Percentiles rank a stretch among this genome's conserved stretches.
phyloP scores from a whole-genome alignment of 2,797 vertebrate genomes.

The Intellagama lesueurii region DNA sequence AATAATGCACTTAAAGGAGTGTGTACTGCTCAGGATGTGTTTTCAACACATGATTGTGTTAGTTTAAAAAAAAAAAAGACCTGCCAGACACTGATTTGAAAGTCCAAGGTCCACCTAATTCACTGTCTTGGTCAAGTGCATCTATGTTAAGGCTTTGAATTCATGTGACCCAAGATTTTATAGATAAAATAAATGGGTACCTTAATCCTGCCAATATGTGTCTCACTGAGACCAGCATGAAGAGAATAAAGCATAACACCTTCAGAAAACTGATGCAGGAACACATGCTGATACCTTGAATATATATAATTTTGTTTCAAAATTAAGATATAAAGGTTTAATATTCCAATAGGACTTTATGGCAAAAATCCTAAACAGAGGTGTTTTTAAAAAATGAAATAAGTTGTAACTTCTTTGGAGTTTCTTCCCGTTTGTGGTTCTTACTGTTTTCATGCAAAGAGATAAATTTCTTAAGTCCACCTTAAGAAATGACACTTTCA shows the following conservation, averaged over 20 bases:
- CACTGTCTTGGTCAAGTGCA: conserved; percentile 72
- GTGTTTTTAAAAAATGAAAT: conserved; percentile 68
- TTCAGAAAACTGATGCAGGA: conserved; percentile 74
- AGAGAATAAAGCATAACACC: conserved; percentile 79
- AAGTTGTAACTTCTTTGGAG: conserved; percentile 79
- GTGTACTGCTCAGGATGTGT: conserved; percentile 75
- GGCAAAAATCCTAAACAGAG: conserved; percentile 73
- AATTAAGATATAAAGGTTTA: conserved; percentile 67
- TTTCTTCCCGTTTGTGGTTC: conserved; percentile 65
- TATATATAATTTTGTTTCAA: conserved; percentile 48
- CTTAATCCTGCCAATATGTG: conserved; percentile 54
- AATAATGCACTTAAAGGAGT: conserved; percentile 76
- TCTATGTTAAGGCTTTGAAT: conserved; percentile 85
- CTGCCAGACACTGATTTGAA: conserved; percentile 56
- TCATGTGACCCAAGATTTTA: conserved; percentile 75
- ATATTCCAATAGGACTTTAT: conserved; percentile 73
- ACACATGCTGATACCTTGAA: conserved; percentile 70
- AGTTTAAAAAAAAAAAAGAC: conserved; percentile 63
- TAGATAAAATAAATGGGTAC: conserved; percentile 67
- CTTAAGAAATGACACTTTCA: conserved; percentile 67
- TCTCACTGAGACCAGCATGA: conserved; percentile 71
- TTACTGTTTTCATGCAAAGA: conserved; percentile 78
- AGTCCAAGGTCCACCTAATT: conserved; percentile 64
- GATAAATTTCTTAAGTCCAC: conserved; percentile 69
- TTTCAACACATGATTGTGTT: conserved; percentile 74